A percentile compares a stretch with the other conserved stretches of the same genome.
These are phyloP conservation scores for Atherinosoma microstoma DNA, from an alignment of 2,797 vertebrate genomes.

Conservation along the genomic window DNA sequence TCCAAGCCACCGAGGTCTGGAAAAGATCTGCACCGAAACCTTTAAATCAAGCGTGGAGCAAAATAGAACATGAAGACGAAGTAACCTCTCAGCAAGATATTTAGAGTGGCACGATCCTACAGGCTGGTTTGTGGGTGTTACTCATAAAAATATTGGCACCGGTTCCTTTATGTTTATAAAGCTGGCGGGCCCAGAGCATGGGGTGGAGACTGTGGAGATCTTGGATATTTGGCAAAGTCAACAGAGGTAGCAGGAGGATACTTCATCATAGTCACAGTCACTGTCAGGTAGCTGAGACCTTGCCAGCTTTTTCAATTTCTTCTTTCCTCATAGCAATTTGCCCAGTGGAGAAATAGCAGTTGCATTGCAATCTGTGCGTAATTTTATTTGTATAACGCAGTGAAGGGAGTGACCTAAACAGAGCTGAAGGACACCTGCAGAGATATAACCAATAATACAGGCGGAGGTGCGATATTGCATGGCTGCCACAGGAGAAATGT, in stretches of 20 bases:
- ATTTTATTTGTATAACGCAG: constrained; percentile 79
- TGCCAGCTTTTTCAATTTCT: constrained; percentile 84
- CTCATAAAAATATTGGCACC: constrained; percentile 70
- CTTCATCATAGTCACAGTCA: constrained; percentile 82
- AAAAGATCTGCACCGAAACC: constrained; percentile 40
- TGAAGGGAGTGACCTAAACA: constrained; percentile 72
- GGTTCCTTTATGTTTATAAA: constrained; percentile 68
- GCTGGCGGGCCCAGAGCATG: constrained; percentile 62
- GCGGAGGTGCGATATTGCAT: constrained; percentile 60
- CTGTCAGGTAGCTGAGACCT: constrained; percentile 79
- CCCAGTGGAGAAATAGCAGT: constrained; percentile 70
- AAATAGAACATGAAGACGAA: constrained; percentile 64
- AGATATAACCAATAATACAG: constrained; percentile 70
- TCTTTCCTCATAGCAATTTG: constrained; percentile 74
- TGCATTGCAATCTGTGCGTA: constrained; percentile 76
- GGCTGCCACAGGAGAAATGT: constrained; percentile 67
- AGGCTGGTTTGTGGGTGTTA: constrained; percentile 62
- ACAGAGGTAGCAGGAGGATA: constrained; percentile 79
- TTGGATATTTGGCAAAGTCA: constrained; percentile 81
- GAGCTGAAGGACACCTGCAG: constrained; percentile 75
- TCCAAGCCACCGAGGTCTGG: constrained; percentile 30
- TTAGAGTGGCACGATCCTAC: constrained; percentile 63
- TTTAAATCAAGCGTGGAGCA: constrained; percentile 56
- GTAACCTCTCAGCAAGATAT: constrained; percentile 65
- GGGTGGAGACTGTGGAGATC: constrained; percentile 72